Evolutionary conservation across 1,140 invertebrate species (phyloP).

Genomic region (Aporrectodea caliginosa): DNA sequence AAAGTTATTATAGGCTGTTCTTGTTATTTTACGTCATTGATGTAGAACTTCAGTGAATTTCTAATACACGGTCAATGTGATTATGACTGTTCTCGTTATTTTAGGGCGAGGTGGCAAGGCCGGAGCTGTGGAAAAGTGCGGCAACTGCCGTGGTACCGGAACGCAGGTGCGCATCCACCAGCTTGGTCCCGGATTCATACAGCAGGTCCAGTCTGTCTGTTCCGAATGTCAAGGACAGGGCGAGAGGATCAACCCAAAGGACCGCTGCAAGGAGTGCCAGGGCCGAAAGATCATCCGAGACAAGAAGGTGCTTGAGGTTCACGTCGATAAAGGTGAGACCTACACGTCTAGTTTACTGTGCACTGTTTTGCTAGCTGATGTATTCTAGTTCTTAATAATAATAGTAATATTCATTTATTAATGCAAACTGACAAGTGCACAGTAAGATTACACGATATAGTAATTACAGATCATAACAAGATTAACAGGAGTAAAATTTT

Average conservation of each 20-base stretch:
- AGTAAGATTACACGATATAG: too few relatives aligned
- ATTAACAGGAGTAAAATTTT: too few relatives aligned
- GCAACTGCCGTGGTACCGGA: constrained; percentile 83
- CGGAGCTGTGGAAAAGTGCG: constrained; percentile 81
- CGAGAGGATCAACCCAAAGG: constrained; percentile 79
- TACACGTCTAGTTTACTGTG: constrained; percentile 17
- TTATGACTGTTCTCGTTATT: too few relatives aligned
- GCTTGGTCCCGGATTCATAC: constrained; percentile 90
- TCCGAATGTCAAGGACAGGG: constrained; percentile 81
- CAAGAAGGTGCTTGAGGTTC: constrained; percentile 93
- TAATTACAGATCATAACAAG: too few relatives aligned
- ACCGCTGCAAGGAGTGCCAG: constrained; percentile 86
- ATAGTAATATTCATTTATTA: too few relatives aligned
- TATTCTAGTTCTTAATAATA: too few relatives aligned
- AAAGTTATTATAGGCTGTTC: too few relatives aligned
- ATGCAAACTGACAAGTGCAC: too few relatives aligned
- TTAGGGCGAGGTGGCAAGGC: constrained; percentile 76
- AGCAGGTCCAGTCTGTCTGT: constrained; percentile 90
- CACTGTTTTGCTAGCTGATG: too few relatives aligned
- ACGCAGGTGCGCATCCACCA: constrained; percentile 86
- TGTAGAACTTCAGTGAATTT: too few relatives aligned
- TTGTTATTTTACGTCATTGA: too few relatives aligned
- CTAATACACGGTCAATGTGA: too few relatives aligned
- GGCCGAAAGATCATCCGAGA: constrained; percentile 87
- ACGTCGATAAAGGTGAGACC: constrained; percentile 82